Evolutionary conservation across 1,140 invertebrate species (phyloP), one percentile per base, ranked within the genome.

Genomic region (Lordiphosa clarofinis): DNA sequence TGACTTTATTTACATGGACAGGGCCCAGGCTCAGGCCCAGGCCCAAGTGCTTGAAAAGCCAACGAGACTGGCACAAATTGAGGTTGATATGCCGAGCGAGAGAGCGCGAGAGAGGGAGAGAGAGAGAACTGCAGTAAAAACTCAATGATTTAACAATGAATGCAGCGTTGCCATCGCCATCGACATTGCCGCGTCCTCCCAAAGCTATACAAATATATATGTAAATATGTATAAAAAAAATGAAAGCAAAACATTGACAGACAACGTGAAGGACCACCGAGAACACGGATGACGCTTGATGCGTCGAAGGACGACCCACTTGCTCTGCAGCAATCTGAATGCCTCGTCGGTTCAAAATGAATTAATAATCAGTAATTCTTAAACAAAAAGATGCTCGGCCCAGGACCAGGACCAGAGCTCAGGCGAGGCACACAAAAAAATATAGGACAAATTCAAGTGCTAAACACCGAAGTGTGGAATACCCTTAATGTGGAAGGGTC

Each of bases 341-440:
- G 78, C 78, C 78, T 81, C 78, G 76, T 78, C 67, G 78, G 73
- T 82, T 78, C 64, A 82, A 82, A 82, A 82, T 82, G 78, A 82
- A 82, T 82, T 82, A 84, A 82, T 82, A 82, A 82, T 82, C 78
- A 82, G 78, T 84, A 82, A 82, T 84, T 84, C 78, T 78, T 73
- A 56, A 81, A 81, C 67, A 81, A 82, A 75, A 81, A 81, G 68
- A 75, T 55, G 43, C 48, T 46, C 24, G 3, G 47, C 7, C 13
- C 33, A 36, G 7, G 24, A 28, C 24, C 24, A 7, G 24, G 24
- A 4, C 24, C 24, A 28, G 24, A 28, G 24, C 24, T 28, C 24
- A 28, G 13, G 12, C 42, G 21, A 64, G 37, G 54, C n/a, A 31
- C 59, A 53, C 38, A 8, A 36, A n/a, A 33, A 21, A 39, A 54